These are phyloP conservation scores for Dinothrombium tinctorium DNA, from an alignment of 1,140 invertebrate genomes.

Conservation along the genomic window DNA sequence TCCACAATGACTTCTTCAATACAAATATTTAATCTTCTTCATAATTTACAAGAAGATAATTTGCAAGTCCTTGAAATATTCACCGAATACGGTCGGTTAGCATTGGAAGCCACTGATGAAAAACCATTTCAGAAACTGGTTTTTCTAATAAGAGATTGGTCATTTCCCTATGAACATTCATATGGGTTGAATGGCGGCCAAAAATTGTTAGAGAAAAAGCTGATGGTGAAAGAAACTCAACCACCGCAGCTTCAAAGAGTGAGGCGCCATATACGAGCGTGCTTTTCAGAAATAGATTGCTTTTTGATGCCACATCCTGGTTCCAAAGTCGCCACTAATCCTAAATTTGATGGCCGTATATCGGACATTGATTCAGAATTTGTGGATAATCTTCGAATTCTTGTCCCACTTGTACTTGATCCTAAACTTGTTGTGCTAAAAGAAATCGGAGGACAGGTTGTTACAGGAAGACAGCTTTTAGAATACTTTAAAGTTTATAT, in stretches of 20 bases:
- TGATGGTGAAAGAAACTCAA: slow-evolving; percentile 21
- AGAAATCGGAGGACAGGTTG: slow-evolving; percentile 74
- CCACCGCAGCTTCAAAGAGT: slow-evolving; percentile 59
- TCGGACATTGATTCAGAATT: slow-evolving; percentile 81
- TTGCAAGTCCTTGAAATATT: slow-evolving; percentile 30
- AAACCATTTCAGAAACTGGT: slow-evolving; percentile 75
- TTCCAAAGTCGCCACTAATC: slow-evolving; percentile 81
- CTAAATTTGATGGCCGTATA: slow-evolving; percentile 80
- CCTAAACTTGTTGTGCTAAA: slow-evolving; percentile 82
- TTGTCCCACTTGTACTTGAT: slow-evolving; percentile 68
- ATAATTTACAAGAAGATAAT: slow-evolving; percentile 29
- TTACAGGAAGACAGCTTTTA: slow-evolving; percentile 66
- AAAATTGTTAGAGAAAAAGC: slow-evolving; percentile 53
- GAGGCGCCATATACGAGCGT: slow-evolving; percentile 76
- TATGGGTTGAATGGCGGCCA: slow-evolving; percentile 76
- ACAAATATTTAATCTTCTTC: slow-evolving; percentile 29
- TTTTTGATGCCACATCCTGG: slow-evolving; percentile 97
- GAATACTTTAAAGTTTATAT: slow-evolving; percentile 68
- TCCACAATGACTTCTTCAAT: slow-evolving; percentile 30
- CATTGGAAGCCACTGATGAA: slow-evolving; percentile 57
- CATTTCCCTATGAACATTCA: slow-evolving; percentile 82
- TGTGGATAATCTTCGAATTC: slow-evolving; percentile 49
- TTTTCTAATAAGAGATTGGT: slow-evolving; percentile 94
- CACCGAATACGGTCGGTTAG: slow-evolving; percentile 85
- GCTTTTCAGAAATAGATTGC: slow-evolving; percentile 83